These are phyloP conservation scores for Dicrostonyx torquatus DNA, from an alignment of 2,797 vertebrate genomes.

Conservation along the genomic window DNA sequence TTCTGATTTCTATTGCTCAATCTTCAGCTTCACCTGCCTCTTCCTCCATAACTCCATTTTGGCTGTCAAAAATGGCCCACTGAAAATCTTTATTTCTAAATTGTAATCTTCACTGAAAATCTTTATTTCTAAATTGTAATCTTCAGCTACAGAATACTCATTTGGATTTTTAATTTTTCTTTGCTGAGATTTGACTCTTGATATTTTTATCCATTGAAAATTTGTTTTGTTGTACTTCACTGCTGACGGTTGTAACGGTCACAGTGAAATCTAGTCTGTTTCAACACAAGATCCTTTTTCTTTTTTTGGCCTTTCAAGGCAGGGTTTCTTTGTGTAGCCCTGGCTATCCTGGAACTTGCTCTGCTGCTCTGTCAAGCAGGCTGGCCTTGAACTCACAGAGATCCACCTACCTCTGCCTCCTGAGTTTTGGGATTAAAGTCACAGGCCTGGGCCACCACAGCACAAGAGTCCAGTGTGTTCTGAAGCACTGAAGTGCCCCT, in stretches of 20 bases:
- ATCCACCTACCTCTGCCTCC: neutral
- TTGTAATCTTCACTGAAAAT: neutral
- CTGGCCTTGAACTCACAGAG: neutral
- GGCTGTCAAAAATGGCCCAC: neutral
- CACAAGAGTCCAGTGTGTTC: neutral
- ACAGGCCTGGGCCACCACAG: neutral
- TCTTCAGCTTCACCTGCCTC: neutral
- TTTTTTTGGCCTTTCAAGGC: too few species aligned
- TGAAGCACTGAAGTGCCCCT: neutral
- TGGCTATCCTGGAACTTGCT: too few species aligned
- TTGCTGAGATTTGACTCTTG: neutral
- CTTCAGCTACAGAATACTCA: neutral
- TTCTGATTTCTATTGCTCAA: neutral
- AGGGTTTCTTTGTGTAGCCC: too few species aligned
- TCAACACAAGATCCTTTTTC: neutral
- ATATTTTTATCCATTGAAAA: slow-evolving; percentile 41
- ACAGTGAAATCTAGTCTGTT: slow-evolving; percentile 17
- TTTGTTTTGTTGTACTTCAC: neutral
- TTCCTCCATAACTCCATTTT: neutral
- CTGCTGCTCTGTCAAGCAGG: neutral
- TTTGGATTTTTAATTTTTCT: neutral
- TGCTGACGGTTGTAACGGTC: neutral
- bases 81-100: slow-evolving; percentile 29
- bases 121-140: slow-evolving; percentile 35
- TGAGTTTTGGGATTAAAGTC: neutral